phyloP scores from a whole-genome alignment of 2,113 vertebrate species.

The Machaerirhynchus nigripectus region DNA sequence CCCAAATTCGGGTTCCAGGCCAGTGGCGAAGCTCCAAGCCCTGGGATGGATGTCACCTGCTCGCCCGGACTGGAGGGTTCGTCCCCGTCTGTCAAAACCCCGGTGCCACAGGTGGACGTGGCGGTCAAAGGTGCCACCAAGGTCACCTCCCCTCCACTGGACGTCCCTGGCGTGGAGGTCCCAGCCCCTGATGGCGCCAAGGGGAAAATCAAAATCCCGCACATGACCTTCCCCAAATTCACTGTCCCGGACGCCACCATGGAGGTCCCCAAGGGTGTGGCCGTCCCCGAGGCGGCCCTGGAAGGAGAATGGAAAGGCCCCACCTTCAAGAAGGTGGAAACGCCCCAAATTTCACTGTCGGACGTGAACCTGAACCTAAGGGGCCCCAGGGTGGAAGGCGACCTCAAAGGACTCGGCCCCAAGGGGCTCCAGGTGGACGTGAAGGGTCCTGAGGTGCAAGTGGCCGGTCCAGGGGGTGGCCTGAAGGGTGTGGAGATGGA shows the following conservation, averaged over 20 bases:
- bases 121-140: neutral
- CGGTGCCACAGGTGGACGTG: neutral
- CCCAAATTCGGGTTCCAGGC: slow-evolving; percentile 62
- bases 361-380: slow-evolving; percentile 68
- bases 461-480: neutral
- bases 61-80: neutral
- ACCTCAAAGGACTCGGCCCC: slow-evolving; percentile 27
- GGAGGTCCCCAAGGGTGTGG: neutral
- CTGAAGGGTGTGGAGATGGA: slow-evolving; percentile 51
- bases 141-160: neutral
- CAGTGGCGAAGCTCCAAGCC: neutral
- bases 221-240: slow-evolving; percentile 62
- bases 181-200: neutral
- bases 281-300: neutral
- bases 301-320: slow-evolving; percentile 58
- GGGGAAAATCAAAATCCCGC: slow-evolving; percentile 37
- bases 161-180: neutral
- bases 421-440: slow-evolving; percentile 43
- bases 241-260: fast-evolving
- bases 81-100: neutral
- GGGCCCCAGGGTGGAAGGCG: slow-evolving; percentile 51
- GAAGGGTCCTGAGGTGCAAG: neutral
- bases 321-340: slow-evolving; percentile 54
- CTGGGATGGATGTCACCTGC: neutral
- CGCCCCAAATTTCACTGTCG: slow-evolving; percentile 69